phyloP scores from a whole-genome alignment of 1,140 invertebrate genomes.

The Phthorimaea operculella region DNA sequence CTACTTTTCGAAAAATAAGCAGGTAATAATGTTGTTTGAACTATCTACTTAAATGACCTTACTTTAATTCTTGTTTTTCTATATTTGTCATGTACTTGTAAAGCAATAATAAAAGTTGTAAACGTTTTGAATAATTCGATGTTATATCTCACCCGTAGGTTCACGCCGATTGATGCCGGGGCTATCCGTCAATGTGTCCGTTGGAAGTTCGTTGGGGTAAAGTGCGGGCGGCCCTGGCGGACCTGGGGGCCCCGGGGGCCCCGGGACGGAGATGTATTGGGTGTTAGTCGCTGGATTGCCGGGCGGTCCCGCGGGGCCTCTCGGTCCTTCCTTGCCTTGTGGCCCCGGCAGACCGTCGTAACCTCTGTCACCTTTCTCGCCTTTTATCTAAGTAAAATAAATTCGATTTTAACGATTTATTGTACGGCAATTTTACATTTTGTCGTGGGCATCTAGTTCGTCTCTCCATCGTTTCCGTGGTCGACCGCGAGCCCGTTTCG shows the following conservation, averaged over 20 bases:
- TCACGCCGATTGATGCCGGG: slow-evolving; percentile 47
- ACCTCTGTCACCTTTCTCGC: slow-evolving; percentile 75
- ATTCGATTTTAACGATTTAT: too few relatives aligned
- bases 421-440: too few relatives aligned
- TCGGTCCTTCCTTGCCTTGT: slow-evolving; percentile 68
- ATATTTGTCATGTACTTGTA: too few relatives aligned
- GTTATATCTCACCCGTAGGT: slow-evolving; percentile 26
- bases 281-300: slow-evolving; percentile 57
- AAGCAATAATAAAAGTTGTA: too few relatives aligned
- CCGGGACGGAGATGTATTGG: slow-evolving; percentile 68
- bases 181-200: slow-evolving; percentile 50
- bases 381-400: slow-evolving; percentile 56
- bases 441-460: too few relatives aligned
- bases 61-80: too few relatives aligned
- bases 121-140: neutral
- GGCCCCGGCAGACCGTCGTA: slow-evolving; percentile 71
- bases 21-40: too few relatives aligned
- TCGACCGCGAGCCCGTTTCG: too few relatives aligned
- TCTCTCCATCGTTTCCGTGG: too few relatives aligned
- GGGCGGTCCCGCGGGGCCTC: slow-evolving; percentile 70
- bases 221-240: slow-evolving; percentile 69
- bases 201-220: slow-evolving; percentile 31
- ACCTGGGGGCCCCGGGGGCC: slow-evolving; percentile 78
- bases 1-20: neutral
- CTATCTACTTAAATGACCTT: too few relatives aligned